Evolutionary conservation across 2,888 invertebrate species (phyloP).

Genomic region (Latrodectus elegans): DNA sequence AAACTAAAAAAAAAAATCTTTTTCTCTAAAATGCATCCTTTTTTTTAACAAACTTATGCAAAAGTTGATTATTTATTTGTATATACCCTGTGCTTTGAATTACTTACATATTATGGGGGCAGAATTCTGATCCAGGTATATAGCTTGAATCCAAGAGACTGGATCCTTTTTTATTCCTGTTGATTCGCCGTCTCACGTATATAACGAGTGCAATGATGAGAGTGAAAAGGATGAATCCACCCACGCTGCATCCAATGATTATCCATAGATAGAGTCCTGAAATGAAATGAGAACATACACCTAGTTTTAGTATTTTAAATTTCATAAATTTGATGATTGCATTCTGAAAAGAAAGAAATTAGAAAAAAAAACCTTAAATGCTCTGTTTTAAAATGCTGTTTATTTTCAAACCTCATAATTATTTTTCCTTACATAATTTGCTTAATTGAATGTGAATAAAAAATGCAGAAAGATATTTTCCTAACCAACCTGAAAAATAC

Average conservation of each 20-base stretch:
- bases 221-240: conserved; percentile 47
- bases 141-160: conserved; percentile 34
- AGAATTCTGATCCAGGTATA: conserved; percentile 59
- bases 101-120: conserved; percentile 56
- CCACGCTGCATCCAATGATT: conserved; percentile 64
- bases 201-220: conserved; percentile 39
- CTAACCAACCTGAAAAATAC: no score
- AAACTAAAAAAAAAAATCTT: no score
- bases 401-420: no score
- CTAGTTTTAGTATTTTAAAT: background rate
- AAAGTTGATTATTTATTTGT: no score
- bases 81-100: background rate
- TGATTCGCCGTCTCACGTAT: conserved; percentile 24
- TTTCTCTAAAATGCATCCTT: no score
- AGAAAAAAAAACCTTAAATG: background rate
- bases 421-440: no score
- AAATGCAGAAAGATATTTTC: no score
- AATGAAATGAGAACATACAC: background rate
- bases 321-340: background rate
- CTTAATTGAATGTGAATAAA: no score
- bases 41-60: no score
- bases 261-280: conserved; percentile 60
- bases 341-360: background rate
- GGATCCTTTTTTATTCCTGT: conserved; percentile 16
- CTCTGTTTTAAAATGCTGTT: no score